Percentiles rank a stretch among this genome's conserved stretches.
These are phyloP conservation scores for Rhipidura dahli DNA, from an alignment of 2,113 vertebrate species.

Conservation along the genomic window DNA sequence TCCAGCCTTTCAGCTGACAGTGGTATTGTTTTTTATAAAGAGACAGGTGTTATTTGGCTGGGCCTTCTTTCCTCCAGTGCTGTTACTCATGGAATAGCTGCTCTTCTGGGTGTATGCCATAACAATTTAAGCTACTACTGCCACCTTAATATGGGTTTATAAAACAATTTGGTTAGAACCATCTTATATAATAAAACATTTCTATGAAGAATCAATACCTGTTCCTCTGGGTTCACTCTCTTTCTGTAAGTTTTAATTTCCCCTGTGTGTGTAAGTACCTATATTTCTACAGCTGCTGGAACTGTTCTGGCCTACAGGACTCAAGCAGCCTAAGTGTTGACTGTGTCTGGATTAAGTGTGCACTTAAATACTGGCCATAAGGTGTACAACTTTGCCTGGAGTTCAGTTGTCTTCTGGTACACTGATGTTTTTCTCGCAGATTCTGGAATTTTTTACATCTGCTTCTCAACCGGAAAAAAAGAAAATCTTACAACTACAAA, in stretches of 20 bases:
- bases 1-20: background rate
- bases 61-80: background rate
- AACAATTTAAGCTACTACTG: background rate
- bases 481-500: background rate
- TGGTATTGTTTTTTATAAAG: background rate
- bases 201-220: conserved; percentile 42
- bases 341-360: background rate
- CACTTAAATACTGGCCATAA: background rate
- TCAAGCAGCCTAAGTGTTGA: background rate
- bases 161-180: conserved; percentile 15
- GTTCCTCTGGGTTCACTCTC: background rate
- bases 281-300: background rate
- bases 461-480: background rate
- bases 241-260: conserved; percentile 42
- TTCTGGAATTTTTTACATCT: background rate
- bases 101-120: background rate
- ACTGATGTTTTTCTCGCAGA: background rate
- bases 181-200: conserved; percentile 1
- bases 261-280: background rate
- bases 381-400: background rate
- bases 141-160: background rate
- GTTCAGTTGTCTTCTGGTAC: background rate
- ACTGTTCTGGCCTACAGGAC: background rate
- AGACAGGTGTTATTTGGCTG: background rate
- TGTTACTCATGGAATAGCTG: background rate